A percentile compares a stretch with the other conserved stretches of the same genome.
phyloP scores from a whole-genome alignment of 2,113 vertebrate genomes.

The Pipa parva region DNA sequence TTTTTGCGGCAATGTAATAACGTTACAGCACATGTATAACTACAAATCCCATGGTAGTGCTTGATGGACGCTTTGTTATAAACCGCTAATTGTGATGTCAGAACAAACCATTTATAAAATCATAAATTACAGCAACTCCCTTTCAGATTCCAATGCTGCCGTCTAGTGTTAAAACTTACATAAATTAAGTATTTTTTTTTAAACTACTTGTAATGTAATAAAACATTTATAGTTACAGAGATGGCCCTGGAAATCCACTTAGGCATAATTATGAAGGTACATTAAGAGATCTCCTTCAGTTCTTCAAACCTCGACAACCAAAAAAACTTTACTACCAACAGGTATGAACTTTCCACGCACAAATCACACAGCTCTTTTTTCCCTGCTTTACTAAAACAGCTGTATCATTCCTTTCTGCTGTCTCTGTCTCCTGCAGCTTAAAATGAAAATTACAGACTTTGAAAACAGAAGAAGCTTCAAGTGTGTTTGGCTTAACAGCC shows the following conservation, averaged over 20 bases:
- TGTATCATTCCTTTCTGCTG: background rate
- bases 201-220: too few relatives aligned
- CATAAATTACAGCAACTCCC: too few relatives aligned
- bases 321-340: slow-evolving; percentile 99
- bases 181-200: too few relatives aligned
- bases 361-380: too few relatives aligned
- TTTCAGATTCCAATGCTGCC: too few relatives aligned
- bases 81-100: too few relatives aligned
- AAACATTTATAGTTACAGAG: slow-evolving; percentile 81
- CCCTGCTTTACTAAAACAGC: background rate
- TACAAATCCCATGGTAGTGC: too few relatives aligned
- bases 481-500: slow-evolving; percentile 98
- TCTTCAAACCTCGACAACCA: slow-evolving; percentile 97
- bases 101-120: too few relatives aligned
- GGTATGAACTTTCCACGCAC: slow-evolving; percentile 66
- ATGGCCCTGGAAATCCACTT: slow-evolving; percentile 98
- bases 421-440: slow-evolving; percentile 69
- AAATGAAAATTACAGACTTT: slow-evolving; percentile 99
- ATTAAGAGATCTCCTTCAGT: slow-evolving; percentile 95
- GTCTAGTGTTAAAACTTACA: too few relatives aligned
- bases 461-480: slow-evolving; percentile 99
- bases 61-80: too few relatives aligned
- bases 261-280: slow-evolving; percentile 99
- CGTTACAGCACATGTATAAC: too few relatives aligned
- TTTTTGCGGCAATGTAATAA: too few relatives aligned